These are phyloP conservation scores for Petrocephalus microphthalmus DNA, from an alignment of 2,113 vertebrate species.

Conservation along the genomic window DNA sequence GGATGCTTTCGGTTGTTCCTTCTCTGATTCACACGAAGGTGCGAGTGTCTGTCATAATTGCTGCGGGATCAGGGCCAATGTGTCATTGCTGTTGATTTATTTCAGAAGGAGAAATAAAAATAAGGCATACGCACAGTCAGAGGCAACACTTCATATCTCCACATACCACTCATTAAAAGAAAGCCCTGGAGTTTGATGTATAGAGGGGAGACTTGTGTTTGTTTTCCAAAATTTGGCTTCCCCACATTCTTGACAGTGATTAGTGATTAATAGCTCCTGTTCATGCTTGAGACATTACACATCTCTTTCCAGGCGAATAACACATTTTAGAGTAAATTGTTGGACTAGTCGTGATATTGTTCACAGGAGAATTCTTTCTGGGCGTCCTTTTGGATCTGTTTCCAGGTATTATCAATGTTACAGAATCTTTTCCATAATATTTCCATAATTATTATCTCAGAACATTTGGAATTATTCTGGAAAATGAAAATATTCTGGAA, in stretches of 20 bases:
- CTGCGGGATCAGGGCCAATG: conserved; percentile 45
- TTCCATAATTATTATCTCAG: not conserved
- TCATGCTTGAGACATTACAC: not conserved
- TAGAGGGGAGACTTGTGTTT: not conserved
- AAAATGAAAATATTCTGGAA: not conserved
- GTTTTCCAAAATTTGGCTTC: not conserved
- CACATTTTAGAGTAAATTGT: conserved; percentile 30
- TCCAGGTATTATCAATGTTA: not conserved
- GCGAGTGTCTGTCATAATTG: conserved; percentile 51
- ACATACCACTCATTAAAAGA: conserved; percentile 12
- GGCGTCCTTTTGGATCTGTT: not conserved
- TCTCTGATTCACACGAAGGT: conserved; percentile 46
- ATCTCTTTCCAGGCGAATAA: not conserved
- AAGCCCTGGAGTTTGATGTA: conserved; percentile 7
- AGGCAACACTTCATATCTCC: conserved; percentile 29
- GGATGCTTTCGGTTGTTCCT: conserved; percentile 53
- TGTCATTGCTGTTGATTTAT: conserved; percentile 43
- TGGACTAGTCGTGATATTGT: conserved; percentile 16
- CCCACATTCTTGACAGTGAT: conserved; percentile 11
- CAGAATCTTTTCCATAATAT: not conserved
- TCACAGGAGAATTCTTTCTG: not conserved
- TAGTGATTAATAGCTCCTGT: conserved; percentile 2
- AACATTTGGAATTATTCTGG: not conserved
- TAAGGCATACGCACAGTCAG: conserved; percentile 24
- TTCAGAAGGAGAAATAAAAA: conserved; percentile 27